Evolutionary conservation across 2,113 vertebrate genomes (phyloP), one percentile per base, ranked within the genome.

Genomic region (Hymenochirus boettgeri): DNA sequence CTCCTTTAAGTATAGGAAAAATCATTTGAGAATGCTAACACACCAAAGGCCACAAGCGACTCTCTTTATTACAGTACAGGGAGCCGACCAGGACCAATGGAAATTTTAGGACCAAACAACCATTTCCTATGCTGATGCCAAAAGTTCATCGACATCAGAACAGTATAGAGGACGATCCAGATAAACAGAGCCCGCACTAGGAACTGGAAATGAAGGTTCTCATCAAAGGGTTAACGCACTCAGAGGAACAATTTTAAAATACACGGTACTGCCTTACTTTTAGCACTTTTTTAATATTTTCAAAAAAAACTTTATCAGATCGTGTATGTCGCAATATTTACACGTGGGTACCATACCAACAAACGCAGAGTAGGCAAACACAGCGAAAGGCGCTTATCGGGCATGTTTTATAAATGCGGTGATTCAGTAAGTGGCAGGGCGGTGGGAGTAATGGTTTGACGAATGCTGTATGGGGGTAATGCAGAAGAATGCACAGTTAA

Each of bases 401-500:
- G 71, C 66, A 74, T 74, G 75, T 75, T 77, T 65, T 51, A 71
- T 79, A 77, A 73, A 74, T n/a, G n/a, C 71, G 73, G 76, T 72
- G 72, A 75, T 74, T 74, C 75, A 70, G 69, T 73, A 76, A 85
- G 73, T 79, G 82, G 82, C 77, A 79, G 72, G 75, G 80, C 76
- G 76, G 80, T 70, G 74, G 47, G 78, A 56, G 79, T 81, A 71
- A 76, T 74, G 75, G 31, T 33, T 7, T 7, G 77, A 82, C 88
- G 85, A 87, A 86, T 85, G 86, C 83, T 77, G 88, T 86, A 86
- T 90, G 89, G 86, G 64, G 84, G 86, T 91, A 92, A 94, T 96
- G 88, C 87, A 84, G 87, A 94, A 81, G 90, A 84, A 83, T 82
- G 81, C 89, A 89, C 86, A 83, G 94, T 95, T 94, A 94, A 95